These are phyloP conservation scores for Elgonia sp. DNA, from an alignment of 2,888 invertebrate genomes.

Conservation along the genomic window DNA sequence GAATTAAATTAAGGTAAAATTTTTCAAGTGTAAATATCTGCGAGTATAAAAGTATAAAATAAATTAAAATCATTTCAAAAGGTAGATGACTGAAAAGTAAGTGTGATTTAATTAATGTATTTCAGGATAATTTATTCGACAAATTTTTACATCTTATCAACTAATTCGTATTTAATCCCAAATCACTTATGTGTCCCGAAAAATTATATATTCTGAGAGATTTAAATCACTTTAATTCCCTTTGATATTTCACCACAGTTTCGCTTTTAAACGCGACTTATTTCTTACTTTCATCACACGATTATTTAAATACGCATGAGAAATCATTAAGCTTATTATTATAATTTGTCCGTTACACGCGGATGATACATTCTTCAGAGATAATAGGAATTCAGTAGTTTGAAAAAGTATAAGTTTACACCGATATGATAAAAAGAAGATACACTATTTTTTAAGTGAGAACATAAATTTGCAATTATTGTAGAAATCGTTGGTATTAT, in stretches of 20 bases:
- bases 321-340: conserved; percentile 55
- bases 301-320: conserved; percentile 49
- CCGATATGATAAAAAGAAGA: too few species aligned
- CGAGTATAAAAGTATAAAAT: too few species aligned
- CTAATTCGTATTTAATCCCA: conserved; percentile 48
- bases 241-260: conserved; percentile 56
- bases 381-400: conserved; percentile 44
- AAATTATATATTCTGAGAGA: conserved; percentile 51
- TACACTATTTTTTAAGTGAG: too few species aligned
- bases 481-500: too few species aligned
- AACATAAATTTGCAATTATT: too few species aligned
- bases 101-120: too few species aligned
- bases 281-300: conserved; percentile 49
- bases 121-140: conserved; percentile 26
- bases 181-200: conserved; percentile 23
- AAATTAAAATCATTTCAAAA: too few species aligned
- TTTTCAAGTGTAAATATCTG: too few species aligned
- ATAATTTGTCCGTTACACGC: conserved; percentile 26
- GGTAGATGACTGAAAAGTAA: too few species aligned
- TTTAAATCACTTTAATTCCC: conserved; percentile 51
- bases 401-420: conserved; percentile 49
- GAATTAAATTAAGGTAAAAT: too few species aligned
- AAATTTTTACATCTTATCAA: not conserved
- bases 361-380: conserved; percentile 26
- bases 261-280: conserved; percentile 45